Conservation (phyloP, 2,888 invertebrate genomes). For the Escarpia spicata region DNA sequence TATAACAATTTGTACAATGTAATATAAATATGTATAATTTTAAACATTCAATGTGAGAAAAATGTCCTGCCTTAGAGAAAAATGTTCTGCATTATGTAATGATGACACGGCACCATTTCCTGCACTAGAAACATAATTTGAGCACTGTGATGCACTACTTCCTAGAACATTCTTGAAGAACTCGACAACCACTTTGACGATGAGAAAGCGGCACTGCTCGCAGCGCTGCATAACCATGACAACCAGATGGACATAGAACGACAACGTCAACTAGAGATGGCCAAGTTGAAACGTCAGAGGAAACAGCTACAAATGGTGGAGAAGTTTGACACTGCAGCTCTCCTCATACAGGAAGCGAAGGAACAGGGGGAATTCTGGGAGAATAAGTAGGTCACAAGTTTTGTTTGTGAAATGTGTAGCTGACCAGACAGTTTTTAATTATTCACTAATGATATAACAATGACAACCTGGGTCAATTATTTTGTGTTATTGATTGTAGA, state of each 20-base stretch:
- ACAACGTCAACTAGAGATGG: constrained; percentile 30
- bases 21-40: no score
- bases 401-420: neutral
- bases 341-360: constrained; percentile 44
- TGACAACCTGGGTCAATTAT: neutral
- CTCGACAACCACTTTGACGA: constrained; percentile 55
- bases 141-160: neutral
- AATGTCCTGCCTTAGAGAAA: no score
- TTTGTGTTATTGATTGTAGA: neutral
- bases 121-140: neutral
- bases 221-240: constrained; percentile 47
- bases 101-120: neutral
- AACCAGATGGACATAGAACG: constrained; percentile 36
- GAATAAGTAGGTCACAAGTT: constrained; percentile 27
- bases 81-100: no score
- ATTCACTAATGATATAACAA: neutral
- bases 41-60: no score
- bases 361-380: constrained; percentile 30
- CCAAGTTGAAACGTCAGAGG: constrained; percentile 44
- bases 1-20: no score
- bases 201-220: constrained; percentile 53
- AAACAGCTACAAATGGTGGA: constrained; percentile 51
- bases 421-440: neutral
- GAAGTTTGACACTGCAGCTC: constrained; percentile 52
- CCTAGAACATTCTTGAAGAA: constrained; percentile 54